Evolutionary conservation across 1,140 invertebrate species (phyloP), one percentile per base, ranked within the genome.

Genomic region (Drosophila mojavensis): DNA sequence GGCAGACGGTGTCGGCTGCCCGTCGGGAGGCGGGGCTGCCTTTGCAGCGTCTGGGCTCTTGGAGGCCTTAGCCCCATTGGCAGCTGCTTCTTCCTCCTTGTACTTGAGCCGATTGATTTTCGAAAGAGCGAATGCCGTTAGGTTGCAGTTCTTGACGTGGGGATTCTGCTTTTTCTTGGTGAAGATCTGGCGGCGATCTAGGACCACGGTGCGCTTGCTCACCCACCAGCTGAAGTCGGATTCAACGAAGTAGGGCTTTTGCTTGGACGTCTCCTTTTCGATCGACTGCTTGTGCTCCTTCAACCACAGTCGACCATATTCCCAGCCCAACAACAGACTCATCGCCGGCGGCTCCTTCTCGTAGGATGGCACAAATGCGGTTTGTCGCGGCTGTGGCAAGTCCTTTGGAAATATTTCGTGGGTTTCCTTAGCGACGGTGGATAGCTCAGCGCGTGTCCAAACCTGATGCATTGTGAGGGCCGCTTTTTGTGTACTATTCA

Each of bases 171-270:
- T 45, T 2, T 43, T 59, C n/a, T 60, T 70, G 15, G 58, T 5
- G 24, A 53, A 75, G 7, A 64, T 63, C 60, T 63, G 45, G 1
- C 72, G 66, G 3, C 67, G 72, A 50, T 74, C 71, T 26, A 70
- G 1, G 6, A 58, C 24, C 4, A 15, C 20, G 9, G 41, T 24
- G 2, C 72, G 67, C 30, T 71, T 75, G 15, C 17, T 70, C 2
- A 70, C 53, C 72, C 72, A 75, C 72, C 72, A 75, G 15, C 6
- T 51, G 3, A 75, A 75, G 39, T 75, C 67, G 0, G 66, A 59
- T 6, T 63, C 67, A 13, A 75, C 63, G 13, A 53, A 75, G 6
- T 28, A 4, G 15, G 59, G 36, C 17, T 70, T 75, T 0, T 36
- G 20, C 9, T 62, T 36, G 0, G 13, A 69, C 0, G 50, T 6